A percentile compares a stretch with the other conserved stretches of the same genome.
phyloP scores from a whole-genome alignment of 2,888 invertebrate genomes.

The Ectobius pallidus region DNA sequence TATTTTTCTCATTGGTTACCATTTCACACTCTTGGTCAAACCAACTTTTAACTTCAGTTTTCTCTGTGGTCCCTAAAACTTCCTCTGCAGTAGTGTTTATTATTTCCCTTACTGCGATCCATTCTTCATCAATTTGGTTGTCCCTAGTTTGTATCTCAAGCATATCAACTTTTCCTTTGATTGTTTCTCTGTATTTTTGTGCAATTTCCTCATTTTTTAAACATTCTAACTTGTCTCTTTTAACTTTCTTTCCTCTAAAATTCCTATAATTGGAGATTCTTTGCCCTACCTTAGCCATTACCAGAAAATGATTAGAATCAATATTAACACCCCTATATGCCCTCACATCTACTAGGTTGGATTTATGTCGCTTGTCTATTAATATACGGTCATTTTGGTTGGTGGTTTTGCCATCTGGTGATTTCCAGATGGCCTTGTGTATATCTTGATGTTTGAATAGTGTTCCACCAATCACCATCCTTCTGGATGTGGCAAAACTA shows the following conservation, averaged over 20 bases:
- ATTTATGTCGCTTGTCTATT: not conserved
- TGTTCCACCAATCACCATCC: not conserved
- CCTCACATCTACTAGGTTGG: not conserved
- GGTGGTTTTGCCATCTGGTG: not conserved
- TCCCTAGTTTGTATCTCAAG: no score
- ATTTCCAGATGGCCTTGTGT: not conserved
- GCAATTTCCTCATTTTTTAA: not conserved
- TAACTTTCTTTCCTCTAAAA: no score
- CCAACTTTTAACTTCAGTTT: no score
- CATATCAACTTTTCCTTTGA: no score
- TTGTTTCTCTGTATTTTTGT: not conserved
- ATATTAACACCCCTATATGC: not conserved
- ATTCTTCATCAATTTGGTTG: not conserved
- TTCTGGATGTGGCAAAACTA: not conserved
- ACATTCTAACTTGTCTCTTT: not conserved
- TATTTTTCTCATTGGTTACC: no score
- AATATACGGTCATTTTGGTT: not conserved
- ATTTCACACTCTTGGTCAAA: no score
- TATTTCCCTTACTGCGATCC: not conserved
- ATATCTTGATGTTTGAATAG: not conserved
- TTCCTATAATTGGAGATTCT: not conserved
- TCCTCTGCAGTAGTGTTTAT: not conserved
- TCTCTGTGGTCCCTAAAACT: no score
- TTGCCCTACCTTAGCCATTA: not conserved
- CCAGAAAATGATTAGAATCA: not conserved